Conservation (phyloP, 2,888 invertebrate species). For the Amphimallon solstitiale region DNA sequence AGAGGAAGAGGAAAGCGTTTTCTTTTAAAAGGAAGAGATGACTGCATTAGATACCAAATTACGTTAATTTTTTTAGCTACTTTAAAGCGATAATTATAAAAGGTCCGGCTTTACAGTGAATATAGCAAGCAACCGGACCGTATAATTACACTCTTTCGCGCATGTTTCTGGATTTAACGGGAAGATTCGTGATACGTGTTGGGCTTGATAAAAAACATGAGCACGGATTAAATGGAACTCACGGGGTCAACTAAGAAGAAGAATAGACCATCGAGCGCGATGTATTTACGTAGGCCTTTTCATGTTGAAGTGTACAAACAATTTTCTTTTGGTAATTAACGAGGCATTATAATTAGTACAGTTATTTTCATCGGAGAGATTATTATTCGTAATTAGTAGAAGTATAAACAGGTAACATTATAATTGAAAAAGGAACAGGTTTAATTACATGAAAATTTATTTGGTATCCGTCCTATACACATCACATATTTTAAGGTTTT, state of each 20-base stretch:
- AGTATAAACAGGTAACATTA: too few species aligned
- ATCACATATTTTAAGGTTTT: too few species aligned
- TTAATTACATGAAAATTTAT: neutral
- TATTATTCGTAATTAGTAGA: too few species aligned
- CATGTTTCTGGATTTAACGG: conserved; percentile 21
- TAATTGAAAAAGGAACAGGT: neutral
- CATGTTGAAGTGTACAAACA: neutral
- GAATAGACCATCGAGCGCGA: conserved; percentile 1
- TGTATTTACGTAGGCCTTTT: conserved; percentile 1
- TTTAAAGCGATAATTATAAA: conserved; percentile 25
- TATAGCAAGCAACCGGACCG: conserved; percentile 19
- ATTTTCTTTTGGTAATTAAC: neutral
- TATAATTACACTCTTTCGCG: conserved; percentile 23
- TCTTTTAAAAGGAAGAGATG: conserved; percentile 10
- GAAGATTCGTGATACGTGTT: conserved; percentile 22
- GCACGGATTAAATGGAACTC: conserved; percentile 3
- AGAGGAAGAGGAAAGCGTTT: conserved; percentile 6
- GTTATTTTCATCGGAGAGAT: neutral
- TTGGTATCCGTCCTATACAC: too few species aligned
- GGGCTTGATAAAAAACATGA: conserved; percentile 10
- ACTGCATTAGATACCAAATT: conserved; percentile 30
- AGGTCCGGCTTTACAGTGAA: conserved; percentile 4
- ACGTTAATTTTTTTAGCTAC: conserved; percentile 27
- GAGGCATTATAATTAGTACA: neutral
- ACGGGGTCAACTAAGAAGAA: neutral